Percentiles rank a stretch among this genome's conserved stretches.
These are phyloP conservation scores for Megaceryle alcyon DNA, from an alignment of 2,797 vertebrate species.

Conservation along the genomic window DNA sequence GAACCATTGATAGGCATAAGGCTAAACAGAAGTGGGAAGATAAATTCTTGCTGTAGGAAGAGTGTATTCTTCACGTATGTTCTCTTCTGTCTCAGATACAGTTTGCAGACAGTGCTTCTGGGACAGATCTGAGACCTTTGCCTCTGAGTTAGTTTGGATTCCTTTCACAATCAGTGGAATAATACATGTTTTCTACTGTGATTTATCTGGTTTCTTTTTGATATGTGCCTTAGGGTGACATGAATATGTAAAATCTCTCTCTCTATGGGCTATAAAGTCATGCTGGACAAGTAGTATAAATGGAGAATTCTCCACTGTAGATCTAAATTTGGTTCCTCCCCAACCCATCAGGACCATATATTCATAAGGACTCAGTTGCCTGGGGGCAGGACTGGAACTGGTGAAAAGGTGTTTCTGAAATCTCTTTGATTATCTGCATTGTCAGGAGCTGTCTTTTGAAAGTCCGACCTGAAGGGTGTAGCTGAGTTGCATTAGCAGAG, in stretches of 20 bases:
- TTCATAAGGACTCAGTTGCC: not conserved
- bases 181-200: not conserved
- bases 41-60: not conserved
- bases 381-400: not conserved
- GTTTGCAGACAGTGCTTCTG: not conserved
- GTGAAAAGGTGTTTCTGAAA: not conserved
- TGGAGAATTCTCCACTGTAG: not conserved
- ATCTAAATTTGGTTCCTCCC: not conserved
- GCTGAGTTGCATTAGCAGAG: not conserved
- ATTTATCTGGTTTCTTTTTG: not conserved
- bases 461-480: not conserved
- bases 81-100: not conserved
- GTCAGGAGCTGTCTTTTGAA: not conserved
- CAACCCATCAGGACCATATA: accelerated
- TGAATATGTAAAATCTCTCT: not conserved
- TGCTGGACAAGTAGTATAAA: not conserved
- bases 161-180: not conserved
- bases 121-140: not conserved
- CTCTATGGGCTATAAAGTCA: not conserved
- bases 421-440: not conserved
- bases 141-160: not conserved
- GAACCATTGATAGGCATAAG: not conserved
- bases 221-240: not conserved
- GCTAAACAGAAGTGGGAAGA: not conserved
- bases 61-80: not conserved